A percentile compares a stretch with the other conserved stretches of the same genome.
Evolutionary conservation across 64 coral and sea anemone species (phyloP).

Genomic region (Porites lutea): DNA sequence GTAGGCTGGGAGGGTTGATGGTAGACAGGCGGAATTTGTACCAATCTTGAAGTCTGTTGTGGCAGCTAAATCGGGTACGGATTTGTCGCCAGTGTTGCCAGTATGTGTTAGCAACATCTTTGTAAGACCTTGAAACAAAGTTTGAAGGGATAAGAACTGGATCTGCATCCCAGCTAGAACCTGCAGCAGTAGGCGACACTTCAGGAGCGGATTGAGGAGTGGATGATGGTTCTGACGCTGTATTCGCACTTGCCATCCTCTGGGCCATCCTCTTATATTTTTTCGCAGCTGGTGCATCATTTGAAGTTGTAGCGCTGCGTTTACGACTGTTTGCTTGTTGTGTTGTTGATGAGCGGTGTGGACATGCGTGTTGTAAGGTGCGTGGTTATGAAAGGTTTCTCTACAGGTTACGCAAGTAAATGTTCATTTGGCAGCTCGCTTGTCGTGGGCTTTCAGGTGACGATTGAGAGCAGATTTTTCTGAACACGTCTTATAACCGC

Average conservation of each 20-base stretch:
- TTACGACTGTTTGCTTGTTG: neutral
- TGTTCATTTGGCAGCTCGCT: no score
- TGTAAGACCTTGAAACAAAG: neutral
- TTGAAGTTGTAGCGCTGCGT: neutral
- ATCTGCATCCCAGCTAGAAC: neutral
- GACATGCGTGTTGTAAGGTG: neutral
- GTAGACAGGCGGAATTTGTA: constrained; percentile 29
- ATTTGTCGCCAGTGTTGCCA: constrained; percentile 37
- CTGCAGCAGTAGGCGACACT: no score
- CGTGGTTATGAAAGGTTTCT: constrained; percentile 1
- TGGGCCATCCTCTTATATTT: neutral
- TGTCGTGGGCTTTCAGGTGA: no score
- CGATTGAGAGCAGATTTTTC: neutral
- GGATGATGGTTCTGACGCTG: no score
- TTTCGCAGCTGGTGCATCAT: neutral
- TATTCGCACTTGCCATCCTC: neutral
- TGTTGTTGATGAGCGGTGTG: neutral
- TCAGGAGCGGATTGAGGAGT: neutral
- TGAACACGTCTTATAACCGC: neutral
- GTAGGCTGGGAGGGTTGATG: neutral
- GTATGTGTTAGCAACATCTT: neutral
- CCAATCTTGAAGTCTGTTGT: constrained; percentile 19
- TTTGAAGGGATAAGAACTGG: neutral
- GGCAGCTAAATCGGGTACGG: constrained; percentile 5
- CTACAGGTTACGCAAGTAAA: no score